Evolutionary conservation across 2,888 invertebrate species (phyloP), one percentile per base, ranked within the genome.

Genomic region (Corythucha ciliata): DNA sequence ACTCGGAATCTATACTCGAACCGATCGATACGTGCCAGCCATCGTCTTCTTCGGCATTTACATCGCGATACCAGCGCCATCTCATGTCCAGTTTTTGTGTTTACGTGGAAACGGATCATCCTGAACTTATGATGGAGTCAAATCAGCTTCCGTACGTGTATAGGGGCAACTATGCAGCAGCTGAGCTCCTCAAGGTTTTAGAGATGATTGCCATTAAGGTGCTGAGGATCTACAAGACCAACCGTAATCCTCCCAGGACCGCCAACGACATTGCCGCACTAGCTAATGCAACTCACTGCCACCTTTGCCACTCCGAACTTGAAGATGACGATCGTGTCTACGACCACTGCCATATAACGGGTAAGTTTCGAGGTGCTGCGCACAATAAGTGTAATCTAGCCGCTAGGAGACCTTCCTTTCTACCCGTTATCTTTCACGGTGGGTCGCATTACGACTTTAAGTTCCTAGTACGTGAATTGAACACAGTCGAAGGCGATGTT

Each of bases 331-430:
- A n/a, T 41, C 6, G 20, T 10, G 27, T 26, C 25, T 25, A 18
- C 16, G 63, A 65, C 53, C 64, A 66, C 54, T 47, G 54, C 50
- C 64, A 65, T 52, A 49, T 63, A 7, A 63, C 60, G n/a, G 63
- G 63, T 26, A 52, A 51, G 21, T 64, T 56, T 53, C 48, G 64
- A 24, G 62, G 61, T 18, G 54, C 57, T 6, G 60, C 62, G 8
- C 63, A 63, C 56, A 55, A 55, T 25, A 37, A 18, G 10, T 65
- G 66, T 40, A 66, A 67, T 57, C 29, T 67, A 26, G 16, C 25
- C 4, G 61, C 56, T 51, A 57, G 59, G 55, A 52, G 62, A 33
- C 52, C 58, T 0, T 53, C 58, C 29, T 57, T 58, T 21, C 58
- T 68, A 26, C 66, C 65, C 2, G 51, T 65, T 7, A 53, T 63